Evolutionary conservation across 2,888 invertebrate genomes (phyloP).

Genomic region (Drosophila leonis): DNA sequence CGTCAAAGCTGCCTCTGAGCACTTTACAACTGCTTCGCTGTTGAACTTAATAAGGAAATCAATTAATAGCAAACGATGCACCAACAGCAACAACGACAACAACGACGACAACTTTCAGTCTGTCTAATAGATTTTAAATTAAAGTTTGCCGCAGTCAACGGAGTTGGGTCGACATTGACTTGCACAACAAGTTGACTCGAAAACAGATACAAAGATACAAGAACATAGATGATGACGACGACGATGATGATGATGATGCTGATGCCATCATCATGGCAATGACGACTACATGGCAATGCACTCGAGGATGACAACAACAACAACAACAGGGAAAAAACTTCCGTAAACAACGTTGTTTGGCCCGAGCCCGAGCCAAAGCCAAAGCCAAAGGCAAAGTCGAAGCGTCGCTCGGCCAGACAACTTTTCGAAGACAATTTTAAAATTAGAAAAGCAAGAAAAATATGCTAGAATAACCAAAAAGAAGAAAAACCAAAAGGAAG

Average conservation of each 20-base stretch:
- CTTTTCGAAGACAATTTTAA: constrained; percentile 76
- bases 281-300: constrained; percentile 76
- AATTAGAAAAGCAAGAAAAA: constrained; percentile 70
- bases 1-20: constrained; percentile 54
- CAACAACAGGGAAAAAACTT: constrained; percentile 52
- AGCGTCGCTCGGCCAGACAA: constrained; percentile 61
- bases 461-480: constrained; percentile 22
- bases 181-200: constrained; percentile 74
- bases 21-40: constrained; percentile 27
- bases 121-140: constrained; percentile 77
- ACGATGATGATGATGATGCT: constrained; percentile 1
- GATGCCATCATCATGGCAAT: constrained; percentile 34
- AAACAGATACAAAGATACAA: constrained; percentile 61
- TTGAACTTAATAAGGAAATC: constrained; percentile 77
- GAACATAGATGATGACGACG: constrained; percentile 35
- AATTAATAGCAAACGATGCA: constrained; percentile 76
- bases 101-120: constrained; percentile 48
- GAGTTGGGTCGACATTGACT: constrained; percentile 68
- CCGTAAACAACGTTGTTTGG: constrained; percentile 68
- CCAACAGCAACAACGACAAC: constrained; percentile 23
- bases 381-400: constrained; percentile 51
- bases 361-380: constrained; percentile 19
- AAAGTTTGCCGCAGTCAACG: constrained; percentile 70
- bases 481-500: constrained; percentile 16
- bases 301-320: constrained; percentile 55